These are phyloP conservation scores for Rhopalosiphum nymphaeae DNA, from an alignment of 2,888 invertebrate species.

Conservation along the genomic window DNA sequence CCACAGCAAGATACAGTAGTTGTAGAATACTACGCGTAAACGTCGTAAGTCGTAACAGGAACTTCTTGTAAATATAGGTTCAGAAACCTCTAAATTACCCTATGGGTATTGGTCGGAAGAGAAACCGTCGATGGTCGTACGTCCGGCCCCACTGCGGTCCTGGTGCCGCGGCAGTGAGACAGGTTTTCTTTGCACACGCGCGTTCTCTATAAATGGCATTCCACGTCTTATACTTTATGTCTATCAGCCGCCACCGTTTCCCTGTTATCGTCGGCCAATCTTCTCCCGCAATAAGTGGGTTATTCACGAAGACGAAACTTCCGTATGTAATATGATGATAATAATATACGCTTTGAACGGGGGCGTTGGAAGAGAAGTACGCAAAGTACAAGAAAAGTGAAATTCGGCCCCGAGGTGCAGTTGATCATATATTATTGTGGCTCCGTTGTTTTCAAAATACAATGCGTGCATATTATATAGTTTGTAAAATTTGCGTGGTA, in stretches of 20 bases:
- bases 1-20: not conserved
- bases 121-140: conserved; percentile 39
- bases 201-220: conserved; percentile 59
- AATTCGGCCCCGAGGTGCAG: conserved; percentile 21
- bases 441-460: not conserved
- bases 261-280: not conserved
- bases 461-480: not conserved
- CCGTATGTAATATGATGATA: not conserved
- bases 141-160: not conserved
- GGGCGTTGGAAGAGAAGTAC: not conserved
- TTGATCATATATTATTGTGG: not conserved
- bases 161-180: conserved; percentile 4
- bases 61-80: conserved; percentile 41
- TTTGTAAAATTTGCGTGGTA: not conserved
- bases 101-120: conserved; percentile 55
- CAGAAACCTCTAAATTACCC: conserved; percentile 61
- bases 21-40: not conserved
- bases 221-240: not conserved
- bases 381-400: conserved; percentile 6
- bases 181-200: conserved; percentile 58
- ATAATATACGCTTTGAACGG: not conserved
- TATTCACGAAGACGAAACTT: conserved; percentile 50
- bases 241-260: not conserved
- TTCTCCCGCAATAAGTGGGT: conserved; percentile 51
- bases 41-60: conserved; percentile 11